phyloP scores from a whole-genome alignment of 1,140 invertebrate genomes.

The Musca domestica region DNA sequence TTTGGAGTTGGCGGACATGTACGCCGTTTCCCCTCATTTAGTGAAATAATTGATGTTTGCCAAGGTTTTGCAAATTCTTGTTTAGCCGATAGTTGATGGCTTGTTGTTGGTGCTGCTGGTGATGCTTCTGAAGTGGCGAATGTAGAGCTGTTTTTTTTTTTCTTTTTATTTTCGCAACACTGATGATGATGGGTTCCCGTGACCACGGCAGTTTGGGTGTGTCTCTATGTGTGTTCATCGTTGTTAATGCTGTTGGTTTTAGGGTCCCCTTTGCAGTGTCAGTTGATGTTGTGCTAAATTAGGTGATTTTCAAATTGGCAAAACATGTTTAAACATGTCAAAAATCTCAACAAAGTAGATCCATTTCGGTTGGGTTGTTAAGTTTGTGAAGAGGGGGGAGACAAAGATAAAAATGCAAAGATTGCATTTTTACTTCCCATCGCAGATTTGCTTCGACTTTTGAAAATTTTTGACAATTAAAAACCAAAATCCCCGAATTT shows the following conservation, averaged over 20 bases:
- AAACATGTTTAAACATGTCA: slow-evolving; percentile 40
- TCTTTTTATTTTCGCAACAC: not conserved
- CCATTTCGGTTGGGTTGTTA: not conserved
- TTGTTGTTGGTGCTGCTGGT: too few species aligned
- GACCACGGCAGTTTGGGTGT: not conserved
- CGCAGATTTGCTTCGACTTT: not conserved
- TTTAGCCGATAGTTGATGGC: not conserved
- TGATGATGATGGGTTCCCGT: too few species aligned
- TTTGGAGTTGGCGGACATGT: slow-evolving; percentile 2
- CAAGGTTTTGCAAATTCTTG: slow-evolving; percentile 2
- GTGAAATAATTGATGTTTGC: not conserved
- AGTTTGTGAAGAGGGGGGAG: not conserved
- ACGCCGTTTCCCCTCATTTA: not conserved
- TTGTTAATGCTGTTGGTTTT: not conserved
- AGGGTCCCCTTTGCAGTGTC: not conserved
- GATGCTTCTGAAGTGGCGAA: too few species aligned
- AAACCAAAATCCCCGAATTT: not conserved
- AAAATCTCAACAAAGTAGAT: slow-evolving; percentile 18
- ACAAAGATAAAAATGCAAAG: not conserved
- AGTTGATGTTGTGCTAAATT: slow-evolving; percentile 37
- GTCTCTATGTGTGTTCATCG: not conserved
- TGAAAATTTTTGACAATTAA: slow-evolving; percentile 17
- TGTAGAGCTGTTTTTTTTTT: not conserved
- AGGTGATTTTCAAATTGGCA: slow-evolving; percentile 53
- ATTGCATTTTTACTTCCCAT: not conserved